Base-by-base conservation (phyloP, 2,888 invertebrate genomes). In the Kryphioiulus occultus region DNA sequence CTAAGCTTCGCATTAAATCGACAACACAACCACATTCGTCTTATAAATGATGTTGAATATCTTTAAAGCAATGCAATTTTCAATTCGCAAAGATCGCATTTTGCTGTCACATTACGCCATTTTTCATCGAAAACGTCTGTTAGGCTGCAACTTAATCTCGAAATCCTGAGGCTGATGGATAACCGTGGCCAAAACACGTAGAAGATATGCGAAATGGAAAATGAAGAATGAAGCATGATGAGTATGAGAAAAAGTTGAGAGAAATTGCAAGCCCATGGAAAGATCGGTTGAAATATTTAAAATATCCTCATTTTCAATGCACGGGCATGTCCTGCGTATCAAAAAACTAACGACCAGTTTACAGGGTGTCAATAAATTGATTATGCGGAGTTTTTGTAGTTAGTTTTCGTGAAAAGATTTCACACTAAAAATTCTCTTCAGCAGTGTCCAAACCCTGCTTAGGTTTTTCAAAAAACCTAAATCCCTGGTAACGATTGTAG, bases 131-230 rank as follows among this genome's bases (percentile, higher is more conserved):
- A 59, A 59, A 59, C 12, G 17, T 59, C 47, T 12, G 59, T 59
- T 59, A 59, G 59, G 59, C 22, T 59, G 22, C 59, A 59, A 22
- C 59, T 59, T 59, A 59, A 59, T 59, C 59, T 59, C 59, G 7
- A 59, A 59, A 59, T 59, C 59, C 59, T 59, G 59, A 59, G 59
- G 59, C 59, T 59, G 59, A 59, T 59, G 59, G 59, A 59, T 59
- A 59, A 22, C 22, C 59, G 22, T 59, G n/a, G 59, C 59, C n/a
- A 22, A 59, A 59, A 59, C n/a, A 59, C 59, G 22, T 22, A 22
- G n/a, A 59, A 59, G 17, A 59, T n/a, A 59, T 22, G 59, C n/a
- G 22, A 59, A 59, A 59, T 59, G 59, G 59, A 59, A 59, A 59
- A 59, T 59, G 59, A 59, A 59, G 59, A 59, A 59, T 59, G 59